Evolutionary conservation across 2,113 vertebrate genomes (phyloP).

Genomic region (Tiliqua scincoides): DNA sequence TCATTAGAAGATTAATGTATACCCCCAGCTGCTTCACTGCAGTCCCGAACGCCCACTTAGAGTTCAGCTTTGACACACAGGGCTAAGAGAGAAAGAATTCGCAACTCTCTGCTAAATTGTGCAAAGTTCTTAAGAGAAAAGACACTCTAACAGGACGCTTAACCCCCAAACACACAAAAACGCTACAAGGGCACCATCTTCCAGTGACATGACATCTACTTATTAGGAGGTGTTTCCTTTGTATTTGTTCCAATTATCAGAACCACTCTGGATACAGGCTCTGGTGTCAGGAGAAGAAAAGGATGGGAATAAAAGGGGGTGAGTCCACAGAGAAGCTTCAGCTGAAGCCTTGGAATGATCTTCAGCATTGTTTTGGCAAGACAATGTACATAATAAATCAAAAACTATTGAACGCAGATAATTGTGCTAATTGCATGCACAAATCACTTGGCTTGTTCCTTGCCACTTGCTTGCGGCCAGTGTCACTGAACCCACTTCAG

Average conservation of each 20-base stretch:
- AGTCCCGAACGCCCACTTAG: not conserved
- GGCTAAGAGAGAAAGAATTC: not conserved
- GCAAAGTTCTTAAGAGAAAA: not conserved
- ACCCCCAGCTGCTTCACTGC: not conserved
- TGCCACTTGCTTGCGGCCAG: not conserved
- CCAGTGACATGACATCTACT: not conserved
- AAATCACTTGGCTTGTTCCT: not conserved
- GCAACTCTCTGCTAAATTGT: not conserved
- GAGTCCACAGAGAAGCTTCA: not conserved
- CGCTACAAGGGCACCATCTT: not conserved
- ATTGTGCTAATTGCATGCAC: conserved; percentile 13
- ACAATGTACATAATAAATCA: conserved; percentile 5
- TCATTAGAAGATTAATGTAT: not conserved
- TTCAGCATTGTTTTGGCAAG: conserved; percentile 10
- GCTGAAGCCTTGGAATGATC: not conserved
- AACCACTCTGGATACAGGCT: not conserved
- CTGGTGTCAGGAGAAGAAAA: not conserved
- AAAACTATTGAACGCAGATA: conserved; percentile 17
- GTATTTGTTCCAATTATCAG: not conserved
- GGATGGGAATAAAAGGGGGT: not conserved
- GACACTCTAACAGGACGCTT: not conserved
- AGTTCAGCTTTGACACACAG: not conserved
- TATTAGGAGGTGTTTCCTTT: not conserved
- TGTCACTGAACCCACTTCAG: conserved; percentile 17
- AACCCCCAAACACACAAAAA: not conserved